Evolutionary conservation across 2,113 vertebrate genomes (phyloP).

Genomic region (Loxodonta africana): DNA sequence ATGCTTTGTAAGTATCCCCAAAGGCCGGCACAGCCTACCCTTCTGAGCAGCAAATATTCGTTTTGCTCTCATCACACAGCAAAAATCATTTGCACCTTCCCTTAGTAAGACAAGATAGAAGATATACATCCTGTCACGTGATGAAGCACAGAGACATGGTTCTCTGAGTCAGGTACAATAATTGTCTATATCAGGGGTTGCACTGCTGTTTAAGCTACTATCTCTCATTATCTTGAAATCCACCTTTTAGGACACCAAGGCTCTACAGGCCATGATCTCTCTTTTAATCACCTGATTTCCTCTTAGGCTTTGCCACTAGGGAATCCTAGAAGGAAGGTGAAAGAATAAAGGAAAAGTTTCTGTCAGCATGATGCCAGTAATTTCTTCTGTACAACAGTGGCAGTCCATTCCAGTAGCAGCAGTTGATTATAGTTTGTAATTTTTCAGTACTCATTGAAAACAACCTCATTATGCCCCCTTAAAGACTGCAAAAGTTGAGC

Average conservation of each 20-base stretch:
- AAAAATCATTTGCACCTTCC: not conserved
- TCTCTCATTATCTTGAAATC: not conserved
- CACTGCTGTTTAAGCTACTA: not conserved
- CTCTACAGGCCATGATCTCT: not conserved
- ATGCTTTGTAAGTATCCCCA: not conserved
- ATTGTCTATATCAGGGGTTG: fast-evolving
- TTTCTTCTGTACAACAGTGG: too few species aligned
- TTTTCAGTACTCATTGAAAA: not conserved
- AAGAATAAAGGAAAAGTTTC: not conserved
- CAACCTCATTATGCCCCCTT: not conserved
- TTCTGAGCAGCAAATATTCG: not conserved
- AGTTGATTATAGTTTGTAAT: not conserved
- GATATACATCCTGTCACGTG: not conserved
- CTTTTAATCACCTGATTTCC: not conserved
- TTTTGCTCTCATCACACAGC: not conserved
- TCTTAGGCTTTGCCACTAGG: not conserved
- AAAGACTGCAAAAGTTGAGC: not conserved
- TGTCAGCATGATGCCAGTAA: not conserved
- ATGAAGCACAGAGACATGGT: not conserved
- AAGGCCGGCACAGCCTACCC: not conserved
- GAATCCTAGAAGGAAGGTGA: not conserved
- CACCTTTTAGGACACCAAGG: not conserved
- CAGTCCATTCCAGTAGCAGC: not conserved
- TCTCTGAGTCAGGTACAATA: not conserved
- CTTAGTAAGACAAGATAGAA: too few species aligned